Conservation (phyloP, 2,797 vertebrate species). For the Strix occidentalis region DNA sequence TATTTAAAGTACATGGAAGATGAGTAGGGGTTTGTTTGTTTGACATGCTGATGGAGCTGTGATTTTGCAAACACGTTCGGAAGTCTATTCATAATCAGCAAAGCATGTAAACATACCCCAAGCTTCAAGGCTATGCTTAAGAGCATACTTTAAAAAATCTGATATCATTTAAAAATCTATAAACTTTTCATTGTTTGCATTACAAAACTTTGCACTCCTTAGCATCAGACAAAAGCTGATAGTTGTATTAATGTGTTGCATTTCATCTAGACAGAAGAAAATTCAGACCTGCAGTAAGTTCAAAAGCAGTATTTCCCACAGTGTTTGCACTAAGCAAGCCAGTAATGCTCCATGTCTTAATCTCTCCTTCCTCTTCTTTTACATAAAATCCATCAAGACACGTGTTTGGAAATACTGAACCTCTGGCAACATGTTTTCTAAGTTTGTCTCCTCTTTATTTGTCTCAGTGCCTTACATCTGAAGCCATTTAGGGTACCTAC, state of each 20-base stretch:
- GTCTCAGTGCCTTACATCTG: not conserved
- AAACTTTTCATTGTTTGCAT: not conserved
- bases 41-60: not conserved
- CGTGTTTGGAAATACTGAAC: not conserved
- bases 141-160: not conserved
- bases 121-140: not conserved
- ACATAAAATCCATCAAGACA: not conserved
- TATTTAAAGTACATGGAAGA: not conserved
- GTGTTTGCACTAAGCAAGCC: not conserved
- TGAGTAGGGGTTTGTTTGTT: not conserved
- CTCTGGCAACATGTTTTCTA: not conserved
- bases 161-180: not conserved
- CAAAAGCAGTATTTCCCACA: not conserved
- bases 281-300: not conserved
- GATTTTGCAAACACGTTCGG: not conserved
- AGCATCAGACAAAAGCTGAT: not conserved
- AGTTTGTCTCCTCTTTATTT: not conserved
- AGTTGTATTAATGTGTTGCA: not conserved
- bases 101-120: rapidly evolving
- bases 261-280: not conserved
- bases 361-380: not conserved
- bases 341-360: not conserved
- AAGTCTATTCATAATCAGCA: not conserved
- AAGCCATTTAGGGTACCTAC: not conserved
- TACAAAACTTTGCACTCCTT: not conserved